Percentiles rank a stretch among this genome's conserved stretches.
Conservation (phyloP, 1,140 invertebrate species). For the Aphelenchoides fujianensis region DNA sequence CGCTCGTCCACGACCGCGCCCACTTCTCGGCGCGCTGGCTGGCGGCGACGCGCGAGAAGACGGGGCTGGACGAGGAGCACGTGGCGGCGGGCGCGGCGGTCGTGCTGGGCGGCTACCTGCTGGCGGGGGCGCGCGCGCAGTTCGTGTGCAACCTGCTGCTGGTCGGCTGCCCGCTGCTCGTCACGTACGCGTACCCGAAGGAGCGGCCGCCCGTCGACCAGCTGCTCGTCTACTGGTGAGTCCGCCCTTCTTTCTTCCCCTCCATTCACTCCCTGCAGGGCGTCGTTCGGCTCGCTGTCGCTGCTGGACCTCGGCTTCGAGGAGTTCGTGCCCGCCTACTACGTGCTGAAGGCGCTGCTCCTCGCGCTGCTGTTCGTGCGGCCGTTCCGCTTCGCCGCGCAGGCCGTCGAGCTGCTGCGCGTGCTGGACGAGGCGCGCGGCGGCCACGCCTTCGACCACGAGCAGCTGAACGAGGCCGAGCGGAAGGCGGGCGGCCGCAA, state of each 20-base stretch:
- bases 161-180: constrained; percentile 23
- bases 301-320: constrained; percentile 32
- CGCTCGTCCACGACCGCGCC: background rate
- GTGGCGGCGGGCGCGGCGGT: constrained; percentile 21
- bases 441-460: constrained; percentile 6
- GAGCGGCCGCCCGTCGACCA: constrained; percentile 26
- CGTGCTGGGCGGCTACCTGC: constrained; percentile 20
- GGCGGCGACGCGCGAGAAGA: background rate
- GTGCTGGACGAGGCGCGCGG: background rate
- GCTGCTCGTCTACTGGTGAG: constrained; percentile 32
- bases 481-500: background rate
- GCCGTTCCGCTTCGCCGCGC: constrained; percentile 26
- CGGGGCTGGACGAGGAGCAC: constrained; percentile 20
- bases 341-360: constrained; percentile 38
- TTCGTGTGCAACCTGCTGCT: constrained; percentile 37
- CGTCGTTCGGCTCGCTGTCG: constrained; percentile 29
- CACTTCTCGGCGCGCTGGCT: constrained; percentile 31
- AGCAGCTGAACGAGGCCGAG: background rate
- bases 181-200: constrained; percentile 36
- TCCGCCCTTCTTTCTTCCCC: constrained; percentile 4
- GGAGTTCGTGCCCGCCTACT: constrained; percentile 34
- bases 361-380: constrained; percentile 32
- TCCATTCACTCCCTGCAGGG: constrained; percentile 16
- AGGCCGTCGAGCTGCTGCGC: constrained; percentile 29
- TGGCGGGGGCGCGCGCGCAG: constrained; percentile 22